Evolutionary conservation across 2,113 vertebrate species (phyloP), one percentile per base, ranked within the genome.

Genomic region (Perccottus glenii): DNA sequence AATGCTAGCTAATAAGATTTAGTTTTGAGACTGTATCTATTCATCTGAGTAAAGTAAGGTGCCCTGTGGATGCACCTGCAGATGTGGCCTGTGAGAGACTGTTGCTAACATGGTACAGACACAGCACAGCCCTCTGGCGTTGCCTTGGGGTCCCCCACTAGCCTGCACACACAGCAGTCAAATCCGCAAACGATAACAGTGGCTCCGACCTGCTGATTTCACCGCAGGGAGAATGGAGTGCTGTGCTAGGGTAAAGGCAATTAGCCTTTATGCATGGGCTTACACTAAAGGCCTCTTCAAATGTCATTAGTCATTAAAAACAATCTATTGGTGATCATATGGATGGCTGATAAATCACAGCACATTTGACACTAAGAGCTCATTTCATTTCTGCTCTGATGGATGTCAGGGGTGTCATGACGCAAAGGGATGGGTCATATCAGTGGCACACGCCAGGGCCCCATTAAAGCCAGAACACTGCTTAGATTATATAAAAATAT

Each of bases 221-320:
- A 79, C 81, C 72, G 60, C 73, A 53, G 78, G 67, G 65, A 53
- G 52, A 52, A 45, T 58, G 53, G 47, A 49, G 52, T 42, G 6
- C 51, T 44, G 49, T n/a, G 36, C 53, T 46, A 62, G 63, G n/a
- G 61, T 2, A 59, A 66, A 70, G 60, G 49, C 64, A 60, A 71
- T 84, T 83, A 67, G 44, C 73, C 78, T 69, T 70, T 63, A 14
- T 64, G 74, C 35, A 67, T 70, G 46, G 14, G 62, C 65, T 67
- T 57, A 59, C 65, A 80, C 73, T 69, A 46, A 27, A 73, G 78
- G 77, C 79, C 75, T 87, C 84, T 80, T 75, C 70, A 87, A 79
- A 86, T 80, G 76, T 68, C 75, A 84, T 67, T 53, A 81, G 70
- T 78, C 86, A 89, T 80, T 85, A 82, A 81, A 86, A 83, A 77